Conservation (phyloP, 2,113 vertebrate species). For the Gavia stellata region DNA sequence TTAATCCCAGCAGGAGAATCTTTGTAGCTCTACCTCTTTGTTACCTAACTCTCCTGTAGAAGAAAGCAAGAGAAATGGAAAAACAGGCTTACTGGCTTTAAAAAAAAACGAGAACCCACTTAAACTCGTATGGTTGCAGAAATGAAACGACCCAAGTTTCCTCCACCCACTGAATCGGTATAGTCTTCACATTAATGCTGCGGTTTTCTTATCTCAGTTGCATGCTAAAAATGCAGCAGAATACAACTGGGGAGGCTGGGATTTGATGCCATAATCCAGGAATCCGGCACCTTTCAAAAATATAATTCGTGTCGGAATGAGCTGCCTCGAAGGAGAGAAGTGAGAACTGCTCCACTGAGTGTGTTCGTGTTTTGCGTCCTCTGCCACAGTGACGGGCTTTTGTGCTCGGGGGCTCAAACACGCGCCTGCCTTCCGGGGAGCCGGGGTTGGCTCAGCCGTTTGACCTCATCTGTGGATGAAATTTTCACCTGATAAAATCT, state of each 20-base stretch:
- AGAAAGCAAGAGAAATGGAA: background rate
- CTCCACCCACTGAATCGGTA: background rate
- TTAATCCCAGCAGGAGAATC: background rate
- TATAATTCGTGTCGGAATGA: background rate
- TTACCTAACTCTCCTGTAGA: background rate
- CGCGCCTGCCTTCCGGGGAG: conserved; percentile 70
- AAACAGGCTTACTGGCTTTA: background rate
- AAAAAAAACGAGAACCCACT: background rate
- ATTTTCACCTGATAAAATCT: background rate
- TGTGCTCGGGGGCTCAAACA: conserved; percentile 73
- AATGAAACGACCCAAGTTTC: background rate
- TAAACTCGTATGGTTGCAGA: background rate
- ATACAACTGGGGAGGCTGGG: background rate
- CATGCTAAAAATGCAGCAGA: background rate
- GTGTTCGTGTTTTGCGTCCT: background rate
- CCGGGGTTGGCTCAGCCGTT: conserved; percentile 24
- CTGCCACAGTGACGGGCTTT: conserved; percentile 73
- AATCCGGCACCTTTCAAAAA: background rate
- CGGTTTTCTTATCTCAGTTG: background rate
- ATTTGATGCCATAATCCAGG: background rate
- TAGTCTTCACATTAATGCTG: background rate
- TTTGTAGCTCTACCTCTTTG: background rate
- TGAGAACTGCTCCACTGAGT: background rate
- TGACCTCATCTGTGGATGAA: background rate
- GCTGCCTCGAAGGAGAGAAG: background rate